Percentiles rank a stretch among this genome's conserved stretches.
phyloP scores from a whole-genome alignment of 2,888 invertebrate species.

The Leptinotarsa haldemani region DNA sequence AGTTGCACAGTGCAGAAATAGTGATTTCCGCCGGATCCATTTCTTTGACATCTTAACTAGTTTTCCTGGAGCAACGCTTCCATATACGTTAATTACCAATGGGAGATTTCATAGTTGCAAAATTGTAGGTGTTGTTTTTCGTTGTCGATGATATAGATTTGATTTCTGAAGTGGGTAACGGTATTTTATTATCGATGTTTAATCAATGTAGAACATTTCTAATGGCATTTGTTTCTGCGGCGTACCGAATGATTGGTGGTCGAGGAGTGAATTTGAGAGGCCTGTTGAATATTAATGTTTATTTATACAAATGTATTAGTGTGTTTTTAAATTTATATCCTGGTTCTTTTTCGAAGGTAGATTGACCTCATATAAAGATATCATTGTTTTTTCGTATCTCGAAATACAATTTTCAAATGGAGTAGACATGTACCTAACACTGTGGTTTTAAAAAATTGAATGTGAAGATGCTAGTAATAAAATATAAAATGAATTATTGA shows the following conservation, averaged over 20 bases:
- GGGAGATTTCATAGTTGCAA: slow-evolving; percentile 34
- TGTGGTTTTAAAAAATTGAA: too few relatives aligned
- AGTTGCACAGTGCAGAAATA: too few relatives aligned
- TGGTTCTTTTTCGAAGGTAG: background rate
- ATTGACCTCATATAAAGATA: background rate
- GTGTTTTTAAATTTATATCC: background rate
- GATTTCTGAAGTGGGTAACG: slow-evolving; percentile 27
- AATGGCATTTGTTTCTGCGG: slow-evolving; percentile 14
- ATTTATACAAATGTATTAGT: slow-evolving; percentile 3
- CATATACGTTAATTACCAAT: slow-evolving; percentile 27
- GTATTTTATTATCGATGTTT: slow-evolving; percentile 23
- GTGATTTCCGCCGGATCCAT: too few relatives aligned
- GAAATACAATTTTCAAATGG: background rate
- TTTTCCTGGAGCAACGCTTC: background rate
- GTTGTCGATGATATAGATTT: slow-evolving; percentile 29
- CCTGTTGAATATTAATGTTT: slow-evolving; percentile 9
- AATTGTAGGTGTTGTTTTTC: slow-evolving; percentile 38
- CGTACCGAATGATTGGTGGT: slow-evolving; percentile 11
- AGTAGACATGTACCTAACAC: too few relatives aligned
- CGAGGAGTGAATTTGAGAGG: slow-evolving; percentile 7
- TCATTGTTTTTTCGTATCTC: background rate
- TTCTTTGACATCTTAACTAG: background rate
- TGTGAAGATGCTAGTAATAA: too few relatives aligned
- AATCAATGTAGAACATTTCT: slow-evolving; percentile 20
- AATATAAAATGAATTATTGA: too few relatives aligned